A percentile compares a stretch with the other conserved stretches of the same genome.
Evolutionary conservation across 1,140 invertebrate species (phyloP).

Genomic region (Bombyx mandarina): DNA sequence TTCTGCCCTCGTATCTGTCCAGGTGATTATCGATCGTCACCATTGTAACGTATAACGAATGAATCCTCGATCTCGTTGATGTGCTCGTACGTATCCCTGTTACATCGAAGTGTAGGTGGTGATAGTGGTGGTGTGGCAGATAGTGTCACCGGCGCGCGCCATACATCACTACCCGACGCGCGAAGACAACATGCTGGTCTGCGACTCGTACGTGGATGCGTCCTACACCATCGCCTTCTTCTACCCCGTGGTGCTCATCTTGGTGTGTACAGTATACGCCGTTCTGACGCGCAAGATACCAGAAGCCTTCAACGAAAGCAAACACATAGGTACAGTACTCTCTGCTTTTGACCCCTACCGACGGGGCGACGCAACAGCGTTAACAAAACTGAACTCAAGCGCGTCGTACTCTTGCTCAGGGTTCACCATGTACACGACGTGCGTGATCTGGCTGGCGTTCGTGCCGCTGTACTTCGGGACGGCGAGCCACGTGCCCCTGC

Average conservation of each 20-base stretch:
- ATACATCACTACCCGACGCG: constrained; percentile 90
- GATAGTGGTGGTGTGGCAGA: constrained; percentile 89
- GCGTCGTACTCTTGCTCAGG: constrained; percentile 66
- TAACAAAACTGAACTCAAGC: neutral
- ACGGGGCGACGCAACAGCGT: neutral
- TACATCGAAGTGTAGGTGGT: constrained; percentile 73
- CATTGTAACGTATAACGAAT: too few relatives aligned
- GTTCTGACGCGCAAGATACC: constrained; percentile 93
- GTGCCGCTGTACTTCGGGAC: constrained; percentile 90
- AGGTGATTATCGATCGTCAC: constrained; percentile 69
- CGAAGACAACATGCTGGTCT: constrained; percentile 91
- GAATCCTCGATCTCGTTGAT: too few relatives aligned
- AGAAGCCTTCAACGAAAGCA: constrained; percentile 96
- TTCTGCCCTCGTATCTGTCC: constrained; percentile 82
- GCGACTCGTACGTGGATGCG: constrained; percentile 87
- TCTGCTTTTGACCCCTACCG: neutral
- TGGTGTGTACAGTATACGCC: constrained; percentile 91
- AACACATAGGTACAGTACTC: constrained; percentile 80
- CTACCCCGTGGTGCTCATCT: constrained; percentile 89
- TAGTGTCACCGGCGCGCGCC: constrained; percentile 87
- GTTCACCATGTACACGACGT: constrained; percentile 97
- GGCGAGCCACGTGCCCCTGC: constrained; percentile 82
- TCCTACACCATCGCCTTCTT: constrained; percentile 91
- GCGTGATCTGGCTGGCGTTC: constrained; percentile 93
- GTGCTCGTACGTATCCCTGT: neutral